A percentile compares a stretch with the other conserved stretches of the same genome.
Evolutionary conservation across 2,113 vertebrate genomes (phyloP).

Genomic region (Tonatia bakeri): DNA sequence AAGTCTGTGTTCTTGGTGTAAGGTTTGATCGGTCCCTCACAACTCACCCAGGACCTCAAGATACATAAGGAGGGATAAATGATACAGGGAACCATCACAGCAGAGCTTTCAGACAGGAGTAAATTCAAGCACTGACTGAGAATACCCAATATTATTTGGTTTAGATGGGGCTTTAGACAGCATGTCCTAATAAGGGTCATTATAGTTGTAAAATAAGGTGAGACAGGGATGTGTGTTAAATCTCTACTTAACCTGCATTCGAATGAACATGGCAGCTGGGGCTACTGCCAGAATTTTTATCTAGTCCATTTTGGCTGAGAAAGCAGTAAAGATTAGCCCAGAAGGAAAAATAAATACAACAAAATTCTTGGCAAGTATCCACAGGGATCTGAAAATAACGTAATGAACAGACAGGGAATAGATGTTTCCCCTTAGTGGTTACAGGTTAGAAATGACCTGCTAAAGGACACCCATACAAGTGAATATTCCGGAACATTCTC

Average conservation of each 20-base stretch:
- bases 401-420: slow-evolving; percentile 27
- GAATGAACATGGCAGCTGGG: no score
- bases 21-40: not conserved
- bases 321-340: not conserved
- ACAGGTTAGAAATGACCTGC: not conserved
- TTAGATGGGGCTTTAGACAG: slow-evolving; percentile 67
- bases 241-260: not conserved
- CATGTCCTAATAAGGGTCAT: slow-evolving; percentile 64
- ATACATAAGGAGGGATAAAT: not conserved
- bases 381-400: slow-evolving; percentile 42
- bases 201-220: not conserved
- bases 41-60: not conserved
- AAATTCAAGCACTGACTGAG: not conserved
- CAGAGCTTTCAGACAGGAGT: not conserved
- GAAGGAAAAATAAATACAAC: not conserved
- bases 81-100: not conserved
- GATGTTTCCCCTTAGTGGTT: not conserved
- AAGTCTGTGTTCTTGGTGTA: accelerated
- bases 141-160: not conserved
- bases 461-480: not conserved
- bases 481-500: not conserved
- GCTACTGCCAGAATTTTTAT: not conserved
- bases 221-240: slow-evolving; percentile 10
- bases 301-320: not conserved
- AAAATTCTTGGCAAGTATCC: not conserved